Evolutionary conservation across 2,888 invertebrate species (phyloP).

Genomic region (Perdita meconis): DNA sequence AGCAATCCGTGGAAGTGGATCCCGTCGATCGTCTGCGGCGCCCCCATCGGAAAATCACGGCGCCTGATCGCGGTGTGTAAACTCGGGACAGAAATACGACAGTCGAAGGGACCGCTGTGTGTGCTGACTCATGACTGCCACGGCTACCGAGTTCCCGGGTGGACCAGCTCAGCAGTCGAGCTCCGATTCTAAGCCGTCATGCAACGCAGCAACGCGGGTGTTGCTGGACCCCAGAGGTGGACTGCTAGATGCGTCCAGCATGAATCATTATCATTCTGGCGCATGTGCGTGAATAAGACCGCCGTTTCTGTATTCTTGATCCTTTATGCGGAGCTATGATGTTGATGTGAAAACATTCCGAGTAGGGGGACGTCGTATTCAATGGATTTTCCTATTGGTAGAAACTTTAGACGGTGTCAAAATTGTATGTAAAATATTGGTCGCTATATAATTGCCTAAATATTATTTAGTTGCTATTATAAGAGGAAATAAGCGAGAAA

Average conservation of each 20-base stretch:
- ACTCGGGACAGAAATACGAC: constrained; percentile 72
- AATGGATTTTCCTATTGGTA: too few relatives aligned
- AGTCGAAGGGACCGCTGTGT: constrained; percentile 52
- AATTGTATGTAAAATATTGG: too few relatives aligned
- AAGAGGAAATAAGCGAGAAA: too few relatives aligned
- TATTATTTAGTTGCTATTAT: too few relatives aligned
- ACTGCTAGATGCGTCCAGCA: neutral
- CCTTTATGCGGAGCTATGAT: too few relatives aligned
- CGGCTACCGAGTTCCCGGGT: constrained; percentile 57
- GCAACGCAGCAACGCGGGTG: neutral
- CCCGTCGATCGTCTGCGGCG: constrained; percentile 21
- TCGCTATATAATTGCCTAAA: too few relatives aligned
- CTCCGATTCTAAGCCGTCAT: constrained; percentile 35
- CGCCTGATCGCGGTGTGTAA: constrained; percentile 68
- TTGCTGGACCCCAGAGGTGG: constrained; percentile 5
- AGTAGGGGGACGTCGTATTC: too few relatives aligned
- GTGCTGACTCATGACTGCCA: constrained; percentile 68
- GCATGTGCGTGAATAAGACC: too few relatives aligned
- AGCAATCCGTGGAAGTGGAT: constrained; percentile 56
- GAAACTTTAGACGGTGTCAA: too few relatives aligned
- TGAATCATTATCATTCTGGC: neutral
- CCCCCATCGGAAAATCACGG: constrained; percentile 43
- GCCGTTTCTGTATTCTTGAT: too few relatives aligned
- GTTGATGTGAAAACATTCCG: too few relatives aligned
- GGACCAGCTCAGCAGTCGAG: constrained; percentile 67